Evolutionary conservation across 2,888 invertebrate genomes (phyloP), one percentile per base, ranked within the genome.

Genomic region (Leistus spinibarbis): DNA sequence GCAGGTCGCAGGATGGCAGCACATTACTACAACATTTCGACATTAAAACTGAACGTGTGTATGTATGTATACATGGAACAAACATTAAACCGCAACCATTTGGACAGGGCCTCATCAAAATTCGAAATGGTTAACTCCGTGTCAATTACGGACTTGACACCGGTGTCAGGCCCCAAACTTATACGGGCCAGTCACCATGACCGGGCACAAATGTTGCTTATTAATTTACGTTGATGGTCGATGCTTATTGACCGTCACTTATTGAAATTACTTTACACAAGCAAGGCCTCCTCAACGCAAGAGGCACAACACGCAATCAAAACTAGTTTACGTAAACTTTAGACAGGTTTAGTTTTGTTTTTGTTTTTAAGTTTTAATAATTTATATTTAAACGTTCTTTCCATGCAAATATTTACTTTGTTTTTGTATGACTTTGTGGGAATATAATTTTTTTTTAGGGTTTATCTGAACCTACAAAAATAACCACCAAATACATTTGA

Each of bases 91-190:
- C 19, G 40, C 40, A 20, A 19, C 16, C 60, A 60, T 60, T 60
- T 64, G 24, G 64, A 16, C 16, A 64, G 24, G 9, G 69, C 62
- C 69, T 69, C 69, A 69, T 69, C 69, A 69, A 69, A 69, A 69
- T 69, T 69, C 69, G 69, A 72, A 72, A 72, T 72, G 72, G 69
- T 69, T 72, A 65, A 54, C 65, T 72, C 65, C 72, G 65, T 72
- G 66, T 72, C 72, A 72, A 72, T 72, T 72, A 72, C 72, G 64
- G 72, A 40, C 65, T 72, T 72, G 72, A 72, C 72, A 72, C 65
- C 65, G 72, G n/a, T 27, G 66, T 65, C 24, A 54, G 66, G 17
- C 57, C 40, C 40, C 40, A 40, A 40, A 40, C 40, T 40, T 40
- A 40, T 40, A 40, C 19, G 56, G 73, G 67, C 19, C 19, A 60